Evolutionary conservation across 2,113 vertebrate species (phyloP), one percentile per base, ranked within the genome.

Genomic region (Toxostoma redivivum): DNA sequence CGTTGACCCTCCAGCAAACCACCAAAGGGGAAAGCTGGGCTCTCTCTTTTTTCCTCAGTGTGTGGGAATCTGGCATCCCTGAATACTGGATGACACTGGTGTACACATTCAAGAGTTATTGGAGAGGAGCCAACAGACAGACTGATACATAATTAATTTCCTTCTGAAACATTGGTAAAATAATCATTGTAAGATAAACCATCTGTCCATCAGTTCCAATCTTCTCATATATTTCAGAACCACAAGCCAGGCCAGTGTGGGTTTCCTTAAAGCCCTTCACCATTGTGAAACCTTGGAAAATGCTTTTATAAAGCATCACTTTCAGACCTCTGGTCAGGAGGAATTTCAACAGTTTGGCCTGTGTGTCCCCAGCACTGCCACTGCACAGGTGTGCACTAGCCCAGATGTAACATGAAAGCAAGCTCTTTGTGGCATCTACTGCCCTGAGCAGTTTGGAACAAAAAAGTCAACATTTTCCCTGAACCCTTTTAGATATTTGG

Each of bases 151-250:
- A 91, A 81, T 84, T 92, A 69, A 89, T 73, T 84, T 81, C 42
- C 21, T 71, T 81, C 56, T 84, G 86, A 86, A 96, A 91, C 15
- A 74, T 21, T 72, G 86, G 91, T 71, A 92, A 93, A 86, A 88
- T 70, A 66, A 89, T 91, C 0, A 78, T 58, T 7, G 5, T 66
- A 81, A 70, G 74, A 81, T 37, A 88, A 84, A 38, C 50, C 83
- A 91, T 73, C 89, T 86, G 54, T 24, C 42, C 51, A 62, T 62
- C 56, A 33, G 33, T 54, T 38, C 78, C 42, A 62, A 65, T 58
- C 17, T 64, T 54, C 44, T 58, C 42, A 71, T 22, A 35, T 2
- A 37, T 67, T 73, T 81, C n/a, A 86, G 60, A 90, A 80, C 10
- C 9, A 83, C 1, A 3, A 16, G 44, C 37, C 21, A 53, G 57